phyloP scores from a whole-genome alignment of 2,888 invertebrate species.

The Hemistola chrysoprasaria region DNA sequence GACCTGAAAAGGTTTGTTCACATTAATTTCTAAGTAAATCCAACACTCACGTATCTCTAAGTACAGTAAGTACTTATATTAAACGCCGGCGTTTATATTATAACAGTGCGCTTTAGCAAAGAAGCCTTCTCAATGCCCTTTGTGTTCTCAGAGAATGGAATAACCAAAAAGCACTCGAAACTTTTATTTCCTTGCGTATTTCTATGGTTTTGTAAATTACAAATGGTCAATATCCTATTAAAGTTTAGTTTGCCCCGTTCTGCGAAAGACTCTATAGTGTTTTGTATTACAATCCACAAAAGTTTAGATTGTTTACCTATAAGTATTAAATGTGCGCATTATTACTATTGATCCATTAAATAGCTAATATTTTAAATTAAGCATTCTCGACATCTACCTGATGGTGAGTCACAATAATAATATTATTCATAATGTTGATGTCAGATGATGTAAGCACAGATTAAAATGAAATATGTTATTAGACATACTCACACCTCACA shows the following conservation, averaged over 20 bases:
- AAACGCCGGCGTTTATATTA: conserved; percentile 70
- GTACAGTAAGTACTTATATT: conserved; percentile 4
- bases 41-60: not conserved
- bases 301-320: conserved; percentile 5
- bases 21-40: conserved; percentile 16
- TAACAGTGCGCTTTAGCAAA: conserved; percentile 49
- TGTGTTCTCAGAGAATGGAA: conserved; percentile 61
- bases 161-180: conserved; percentile 59
- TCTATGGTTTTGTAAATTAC: conserved; percentile 47
- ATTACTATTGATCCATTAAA: too few relatives aligned
- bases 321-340: too few relatives aligned
- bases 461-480: too few relatives aligned
- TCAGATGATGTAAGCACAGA: not conserved
- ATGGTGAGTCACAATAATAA: too few relatives aligned
- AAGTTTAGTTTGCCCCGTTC: conserved; percentile 49
- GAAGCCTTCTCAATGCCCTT: conserved; percentile 48
- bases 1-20: too few relatives aligned
- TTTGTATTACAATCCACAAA: conserved; percentile 20
- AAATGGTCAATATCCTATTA: conserved; percentile 64
- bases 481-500: too few relatives aligned
- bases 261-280: conserved; percentile 34
- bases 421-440: not conserved
- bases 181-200: conserved; percentile 64
- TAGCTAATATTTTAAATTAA: conserved; percentile 4
- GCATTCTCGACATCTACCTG: not conserved